Evolutionary conservation across 2,888 invertebrate species (phyloP).

Genomic region (Andrena bucephala): DNA sequence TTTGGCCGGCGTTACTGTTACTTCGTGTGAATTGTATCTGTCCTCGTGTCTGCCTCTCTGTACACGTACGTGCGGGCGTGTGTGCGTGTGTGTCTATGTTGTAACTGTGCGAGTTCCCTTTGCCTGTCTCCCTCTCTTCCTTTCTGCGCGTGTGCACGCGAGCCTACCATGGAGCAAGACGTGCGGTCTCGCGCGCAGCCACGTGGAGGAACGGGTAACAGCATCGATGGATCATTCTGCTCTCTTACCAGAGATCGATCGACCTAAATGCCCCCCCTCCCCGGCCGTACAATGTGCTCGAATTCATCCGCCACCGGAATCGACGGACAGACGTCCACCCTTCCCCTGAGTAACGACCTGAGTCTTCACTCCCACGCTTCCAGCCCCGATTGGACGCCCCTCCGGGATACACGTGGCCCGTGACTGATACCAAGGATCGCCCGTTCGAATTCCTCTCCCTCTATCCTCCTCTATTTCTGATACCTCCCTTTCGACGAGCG

Average conservation of each 20-base stretch:
- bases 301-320: slow-evolving; percentile 46
- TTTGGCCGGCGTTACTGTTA: slow-evolving; percentile 81
- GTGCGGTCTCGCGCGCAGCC: slow-evolving; percentile 57
- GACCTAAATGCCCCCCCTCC: slow-evolving; percentile 38
- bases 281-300: slow-evolving; percentile 57
- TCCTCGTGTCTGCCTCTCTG: slow-evolving; percentile 10
- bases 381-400: slow-evolving; percentile 27
- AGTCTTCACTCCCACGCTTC: slow-evolving; percentile 10
- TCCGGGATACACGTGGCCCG: slow-evolving; percentile 33
- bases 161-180: slow-evolving; percentile 55
- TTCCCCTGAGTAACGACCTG: slow-evolving; percentile 27
- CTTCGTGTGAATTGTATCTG: slow-evolving; percentile 44
- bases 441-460: not conserved
- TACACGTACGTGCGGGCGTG: not conserved
- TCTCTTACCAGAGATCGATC: slow-evolving; percentile 54
- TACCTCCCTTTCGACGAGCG: slow-evolving; percentile 6
- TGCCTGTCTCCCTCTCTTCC: not conserved
- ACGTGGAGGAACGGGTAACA: slow-evolving; percentile 58
- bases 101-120: slow-evolving; percentile 3
- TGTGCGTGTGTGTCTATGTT: slow-evolving; percentile 17
- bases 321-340: slow-evolving; percentile 37
- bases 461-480: slow-evolving; percentile 16
- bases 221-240: slow-evolving; percentile 61
- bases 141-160: not conserved
- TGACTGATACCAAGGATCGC: slow-evolving; percentile 39